Percentiles rank a stretch among this genome's conserved stretches.
Evolutionary conservation across 2,888 invertebrate species (phyloP).

Genomic region (Lasioglossum zephyrum): DNA sequence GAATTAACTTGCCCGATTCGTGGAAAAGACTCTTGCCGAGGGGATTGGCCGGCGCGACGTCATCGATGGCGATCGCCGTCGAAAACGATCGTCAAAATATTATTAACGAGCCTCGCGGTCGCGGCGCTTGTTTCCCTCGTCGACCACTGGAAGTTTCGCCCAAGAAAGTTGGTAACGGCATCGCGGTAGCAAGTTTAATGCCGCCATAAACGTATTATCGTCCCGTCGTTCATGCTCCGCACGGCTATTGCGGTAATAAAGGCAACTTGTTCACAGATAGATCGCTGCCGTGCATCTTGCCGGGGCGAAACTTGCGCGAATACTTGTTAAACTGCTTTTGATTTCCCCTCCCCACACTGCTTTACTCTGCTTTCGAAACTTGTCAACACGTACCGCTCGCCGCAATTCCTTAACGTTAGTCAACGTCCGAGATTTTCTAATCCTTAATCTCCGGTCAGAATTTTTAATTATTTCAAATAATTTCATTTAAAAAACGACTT

Average conservation of each 20-base stretch:
- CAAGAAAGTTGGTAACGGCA: slow-evolving; percentile 60
- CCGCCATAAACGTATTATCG: slow-evolving; percentile 71
- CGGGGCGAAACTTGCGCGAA: slow-evolving; percentile 37
- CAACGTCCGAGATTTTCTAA: neutral
- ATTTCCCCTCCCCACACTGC: neutral
- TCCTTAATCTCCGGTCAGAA: neutral
- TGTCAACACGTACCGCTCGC: neutral
- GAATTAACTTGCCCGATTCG: slow-evolving; percentile 42
- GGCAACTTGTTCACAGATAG: slow-evolving; percentile 54
- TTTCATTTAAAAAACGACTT: too few species aligned
- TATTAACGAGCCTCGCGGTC: slow-evolving; percentile 43
- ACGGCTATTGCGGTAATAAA: slow-evolving; percentile 60
- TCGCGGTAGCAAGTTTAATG: slow-evolving; percentile 67
- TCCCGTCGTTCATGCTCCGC: slow-evolving; percentile 52
- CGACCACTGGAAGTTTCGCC: slow-evolving; percentile 26
- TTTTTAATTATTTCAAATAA: too few species aligned
- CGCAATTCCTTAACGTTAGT: neutral
- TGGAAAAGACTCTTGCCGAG: neutral
- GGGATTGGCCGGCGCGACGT: neutral
- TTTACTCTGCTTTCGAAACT: neutral
- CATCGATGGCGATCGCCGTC: neutral
- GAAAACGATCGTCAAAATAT: slow-evolving; percentile 42
- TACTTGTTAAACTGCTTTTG: slow-evolving; percentile 49
- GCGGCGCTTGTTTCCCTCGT: slow-evolving; percentile 13
- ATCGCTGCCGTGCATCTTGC: slow-evolving; percentile 52